A percentile compares a stretch with the other conserved stretches of the same genome.
Conservation (phyloP, 1,140 invertebrate genomes). For the Dinoponera quadriceps region DNA sequence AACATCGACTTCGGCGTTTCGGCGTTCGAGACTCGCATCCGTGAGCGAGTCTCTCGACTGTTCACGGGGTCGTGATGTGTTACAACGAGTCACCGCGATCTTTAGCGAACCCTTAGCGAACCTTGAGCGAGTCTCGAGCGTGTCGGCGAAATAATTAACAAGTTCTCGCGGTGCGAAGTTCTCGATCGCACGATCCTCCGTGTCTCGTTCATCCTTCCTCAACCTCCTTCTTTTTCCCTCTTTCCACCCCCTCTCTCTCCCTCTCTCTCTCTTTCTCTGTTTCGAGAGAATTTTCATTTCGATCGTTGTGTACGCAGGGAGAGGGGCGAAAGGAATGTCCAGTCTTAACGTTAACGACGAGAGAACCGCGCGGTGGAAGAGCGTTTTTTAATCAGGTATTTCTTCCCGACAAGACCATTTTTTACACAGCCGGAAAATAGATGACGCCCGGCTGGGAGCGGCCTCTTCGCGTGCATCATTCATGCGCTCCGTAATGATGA, state of each 20-base stretch:
- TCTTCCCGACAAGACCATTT: not conserved
- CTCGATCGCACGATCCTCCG: not conserved
- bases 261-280: not conserved
- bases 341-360: not conserved
- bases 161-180: not conserved
- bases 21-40: no score
- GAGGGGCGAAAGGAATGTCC: not conserved
- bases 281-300: conserved; percentile 5
- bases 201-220: not conserved
- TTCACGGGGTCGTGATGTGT: no score
- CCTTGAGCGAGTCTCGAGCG: no score
- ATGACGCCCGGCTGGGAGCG: not conserved
- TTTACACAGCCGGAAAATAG: not conserved
- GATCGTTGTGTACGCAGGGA: no score
- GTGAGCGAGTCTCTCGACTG: no score
- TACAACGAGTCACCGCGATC: no score
- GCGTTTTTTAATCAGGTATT: conserved; percentile 13
- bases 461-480: not conserved
- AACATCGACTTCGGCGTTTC: no score
- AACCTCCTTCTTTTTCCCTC: no score
- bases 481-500: conserved; percentile 30
- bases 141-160: not conserved
- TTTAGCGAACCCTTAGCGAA: no score
- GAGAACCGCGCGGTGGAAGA: not conserved
- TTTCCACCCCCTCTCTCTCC: no score